A percentile compares a stretch with the other conserved stretches of the same genome.
Conservation (phyloP, 2,113 vertebrate species). For the Strigops habroptila region DNA sequence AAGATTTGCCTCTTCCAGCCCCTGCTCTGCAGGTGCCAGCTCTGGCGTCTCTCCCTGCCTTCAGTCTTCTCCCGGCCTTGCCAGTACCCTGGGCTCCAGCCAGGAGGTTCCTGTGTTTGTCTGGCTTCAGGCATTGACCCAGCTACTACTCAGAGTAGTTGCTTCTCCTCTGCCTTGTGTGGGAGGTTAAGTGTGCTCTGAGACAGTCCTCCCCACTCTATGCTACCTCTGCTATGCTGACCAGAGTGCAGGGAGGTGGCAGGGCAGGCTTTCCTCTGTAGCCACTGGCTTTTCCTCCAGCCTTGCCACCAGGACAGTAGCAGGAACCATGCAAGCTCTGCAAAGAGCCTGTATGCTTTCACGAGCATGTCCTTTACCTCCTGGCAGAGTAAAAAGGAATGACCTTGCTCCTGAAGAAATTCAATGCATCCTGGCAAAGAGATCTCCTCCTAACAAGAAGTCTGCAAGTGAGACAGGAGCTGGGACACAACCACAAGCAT, state of each 20-base stretch:
- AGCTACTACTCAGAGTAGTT: neutral
- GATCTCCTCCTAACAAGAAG: neutral
- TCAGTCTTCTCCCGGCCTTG: no score
- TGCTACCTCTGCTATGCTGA: neutral
- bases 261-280: neutral
- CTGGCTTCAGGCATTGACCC: neutral
- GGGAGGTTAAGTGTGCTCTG: neutral
- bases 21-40: neutral
- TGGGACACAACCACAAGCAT: neutral
- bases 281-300: neutral
- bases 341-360: neutral
- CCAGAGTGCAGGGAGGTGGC: rapidly evolving
- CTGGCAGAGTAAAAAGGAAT: neutral
- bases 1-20: neutral
- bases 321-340: neutral
- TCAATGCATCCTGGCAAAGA: neutral
- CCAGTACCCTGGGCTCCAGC: neutral
- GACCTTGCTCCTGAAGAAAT: neutral
- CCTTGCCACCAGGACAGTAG: neutral
- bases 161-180: neutral
- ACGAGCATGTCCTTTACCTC: neutral
- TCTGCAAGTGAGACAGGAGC: neutral
- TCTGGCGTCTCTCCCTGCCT: neutral
- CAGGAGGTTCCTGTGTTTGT: neutral
- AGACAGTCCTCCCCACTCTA: neutral